A percentile compares a stretch with the other conserved stretches of the same genome.
phyloP scores from a whole-genome alignment of 2,797 vertebrate species.

The Anabas testudineus region DNA sequence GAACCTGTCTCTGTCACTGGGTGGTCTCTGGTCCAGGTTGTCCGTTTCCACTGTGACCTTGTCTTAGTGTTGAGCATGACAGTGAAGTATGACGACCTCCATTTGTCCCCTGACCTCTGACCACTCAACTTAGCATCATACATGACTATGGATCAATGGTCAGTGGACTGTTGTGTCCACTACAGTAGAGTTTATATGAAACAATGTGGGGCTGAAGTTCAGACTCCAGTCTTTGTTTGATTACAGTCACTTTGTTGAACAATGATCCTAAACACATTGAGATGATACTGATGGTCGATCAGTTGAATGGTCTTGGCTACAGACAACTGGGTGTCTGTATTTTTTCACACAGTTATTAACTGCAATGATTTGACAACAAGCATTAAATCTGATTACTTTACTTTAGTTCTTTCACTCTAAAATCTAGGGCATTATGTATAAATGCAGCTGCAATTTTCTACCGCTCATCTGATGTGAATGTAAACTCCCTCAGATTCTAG shows the following conservation, averaged over 20 bases:
- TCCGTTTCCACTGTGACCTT: conserved; percentile 11
- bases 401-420: neutral
- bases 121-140: conserved; percentile 12
- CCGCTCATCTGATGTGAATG: neutral
- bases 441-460: no score
- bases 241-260: conserved; percentile 38
- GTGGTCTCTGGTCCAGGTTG: conserved; percentile 49
- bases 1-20: conserved; percentile 19
- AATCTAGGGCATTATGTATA: no score
- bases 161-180: neutral
- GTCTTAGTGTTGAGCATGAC: conserved; percentile 44
- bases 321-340: neutral
- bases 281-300: neutral
- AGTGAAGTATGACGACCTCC: conserved; percentile 40
- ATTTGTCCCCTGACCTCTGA: conserved; percentile 30
- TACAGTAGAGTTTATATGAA: conserved; percentile 10
- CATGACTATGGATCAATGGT: neutral
- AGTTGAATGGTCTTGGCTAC: neutral
- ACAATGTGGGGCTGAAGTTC: neutral
- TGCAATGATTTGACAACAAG: neutral
- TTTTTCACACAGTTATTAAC: neutral
- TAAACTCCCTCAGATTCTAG: neutral
- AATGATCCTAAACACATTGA: no score
- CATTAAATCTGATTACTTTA: neutral
- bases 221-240: conserved; percentile 12